Percentiles rank a stretch among this genome's conserved stretches.
Conservation (phyloP, 30 jellyfish, hydroid and myxozoan species). For the Hydractinia echinata region DNA sequence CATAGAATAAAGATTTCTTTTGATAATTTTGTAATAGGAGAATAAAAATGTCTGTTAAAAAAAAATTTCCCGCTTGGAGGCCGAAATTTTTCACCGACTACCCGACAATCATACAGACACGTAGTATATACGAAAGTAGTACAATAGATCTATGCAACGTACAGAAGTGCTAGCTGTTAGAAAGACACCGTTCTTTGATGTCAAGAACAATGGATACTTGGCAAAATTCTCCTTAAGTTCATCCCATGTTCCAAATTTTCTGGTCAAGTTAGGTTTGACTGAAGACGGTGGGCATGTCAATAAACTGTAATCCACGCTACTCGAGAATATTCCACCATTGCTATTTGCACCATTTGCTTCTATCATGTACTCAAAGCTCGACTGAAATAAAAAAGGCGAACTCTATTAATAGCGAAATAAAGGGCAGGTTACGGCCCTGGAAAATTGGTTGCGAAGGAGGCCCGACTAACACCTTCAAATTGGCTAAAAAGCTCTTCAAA, state of each 20-base stretch:
- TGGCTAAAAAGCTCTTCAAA: too few relatives aligned
- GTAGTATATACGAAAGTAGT: background rate
- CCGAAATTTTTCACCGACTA: too few relatives aligned
- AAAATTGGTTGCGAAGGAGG: too few relatives aligned
- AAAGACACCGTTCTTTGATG: constrained; percentile 41
- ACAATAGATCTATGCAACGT: constrained; percentile 16
- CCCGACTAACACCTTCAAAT: too few relatives aligned
- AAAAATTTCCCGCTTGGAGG: too few relatives aligned
- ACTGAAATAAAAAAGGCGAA: constrained; percentile 14
- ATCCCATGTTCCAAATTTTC: constrained; percentile 73
- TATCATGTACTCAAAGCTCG: constrained; percentile 58
- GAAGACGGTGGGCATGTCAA: constrained; percentile 41
- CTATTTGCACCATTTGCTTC: constrained; percentile 72
- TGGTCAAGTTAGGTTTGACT: constrained; percentile 44
- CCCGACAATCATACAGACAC: background rate
- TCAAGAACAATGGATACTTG: constrained; percentile 36
- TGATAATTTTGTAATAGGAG: too few relatives aligned
- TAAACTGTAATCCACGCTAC: constrained; percentile 31
- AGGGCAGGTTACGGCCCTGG: too few relatives aligned
- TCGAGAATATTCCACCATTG: constrained; percentile 82
- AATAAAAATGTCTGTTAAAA: background rate
- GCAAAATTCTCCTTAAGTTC: constrained; percentile 49
- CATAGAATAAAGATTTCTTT: too few relatives aligned
- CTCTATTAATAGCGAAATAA: too few relatives aligned
- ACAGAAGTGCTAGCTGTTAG: constrained; percentile 55